Evolutionary conservation across 2,797 vertebrate species (phyloP), one percentile per base, ranked within the genome.

Genomic region (Cyclura pinguis): DNA sequence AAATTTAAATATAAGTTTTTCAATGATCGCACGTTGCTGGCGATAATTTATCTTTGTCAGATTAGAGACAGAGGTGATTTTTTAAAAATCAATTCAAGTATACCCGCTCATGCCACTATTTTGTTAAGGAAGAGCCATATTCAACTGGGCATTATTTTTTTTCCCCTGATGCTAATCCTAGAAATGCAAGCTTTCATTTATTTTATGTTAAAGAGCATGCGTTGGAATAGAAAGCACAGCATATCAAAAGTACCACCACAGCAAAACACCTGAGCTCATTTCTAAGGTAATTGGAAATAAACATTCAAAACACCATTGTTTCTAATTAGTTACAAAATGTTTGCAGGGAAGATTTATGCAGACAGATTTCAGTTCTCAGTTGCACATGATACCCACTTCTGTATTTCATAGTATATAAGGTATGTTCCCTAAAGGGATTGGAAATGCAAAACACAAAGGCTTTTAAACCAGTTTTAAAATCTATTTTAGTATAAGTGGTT

Each of bases 1-100:
- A 95, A 94, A 93, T 77, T 94, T 94, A 90, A 94, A n/a, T 74
- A 89, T 77, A 92, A 38, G 35, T 93, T 96, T 96, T 94, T 95
- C 29, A 90, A 84, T 72, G 89, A 92, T 90, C 90, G 2, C 87
- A 69, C 76, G 85, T 93, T 93, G 85, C 57, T 82, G 20, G 35
- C 90, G 84, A 83, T 93, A 94, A 94, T n/a, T 16, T 9, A 86
- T 35, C 57, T 92, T 91, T 76, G n/a, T 57, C 82, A 77, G 82
- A 88, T 76, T 80, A 72, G 78, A 89, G 42, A 50, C 94, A 84
- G 84, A 13, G 38, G 86, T 0, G 90, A 14, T 52, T 89, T 57
- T 80, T 92, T 1, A 47, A 73, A 85, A 67, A 89, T 85, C 38
- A 74, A 9, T 32, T 83, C 85, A 94, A 38, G 78, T 85, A 83